Evolutionary conservation across 2,888 invertebrate species (phyloP), one percentile per base, ranked within the genome.

Genomic region (Amitus sp.): DNA sequence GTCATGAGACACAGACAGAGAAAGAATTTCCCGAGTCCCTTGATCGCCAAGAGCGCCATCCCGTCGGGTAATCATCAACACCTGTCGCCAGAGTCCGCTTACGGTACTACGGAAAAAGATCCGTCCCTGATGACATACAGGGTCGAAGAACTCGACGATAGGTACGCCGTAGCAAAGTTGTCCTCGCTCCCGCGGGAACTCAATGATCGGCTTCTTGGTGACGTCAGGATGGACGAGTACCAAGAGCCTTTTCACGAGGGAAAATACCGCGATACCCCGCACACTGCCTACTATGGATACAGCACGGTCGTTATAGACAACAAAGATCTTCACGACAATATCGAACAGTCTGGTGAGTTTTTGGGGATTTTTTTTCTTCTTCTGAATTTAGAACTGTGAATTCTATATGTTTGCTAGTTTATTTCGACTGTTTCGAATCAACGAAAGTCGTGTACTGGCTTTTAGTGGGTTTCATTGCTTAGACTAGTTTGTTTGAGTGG

Each of bases 131-230:
- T 84, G 75, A 80, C 86, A 10, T 87, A 87, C 70, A 84, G 86
- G 33, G 86, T 86, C 40, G 86, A 86, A 49, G 86, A 86, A 68
- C 83, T 87, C 18, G 90, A 90, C 67, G 88, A 86, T 65, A 71
- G 82, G 46, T 82, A 81, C 64, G 77, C 79, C 2, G 81, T 80
- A 2, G 76, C 79, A 9, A 82, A 82, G 52, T 66, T 82, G 45
- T 80, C 82, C 23, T 81, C 82, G 3, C 56, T 82, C 43, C 82
- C 82, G 3, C 70, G 81, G 28, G 82, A 82, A 64, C 74, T 82
- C 34, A 82, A 82, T 65, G 82, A 82, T 70, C 80, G 82, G 62
- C 72, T 82, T 51, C 73, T 82, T 13, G 80, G 80, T 9, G 82
- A 82, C 48, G 81, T 82, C 27, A 78, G 82, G 48, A 73, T 82